A percentile compares a stretch with the other conserved stretches of the same genome.
phyloP scores from a whole-genome alignment of 1,140 invertebrate species.

The Himalopsyche phryganea region DNA sequence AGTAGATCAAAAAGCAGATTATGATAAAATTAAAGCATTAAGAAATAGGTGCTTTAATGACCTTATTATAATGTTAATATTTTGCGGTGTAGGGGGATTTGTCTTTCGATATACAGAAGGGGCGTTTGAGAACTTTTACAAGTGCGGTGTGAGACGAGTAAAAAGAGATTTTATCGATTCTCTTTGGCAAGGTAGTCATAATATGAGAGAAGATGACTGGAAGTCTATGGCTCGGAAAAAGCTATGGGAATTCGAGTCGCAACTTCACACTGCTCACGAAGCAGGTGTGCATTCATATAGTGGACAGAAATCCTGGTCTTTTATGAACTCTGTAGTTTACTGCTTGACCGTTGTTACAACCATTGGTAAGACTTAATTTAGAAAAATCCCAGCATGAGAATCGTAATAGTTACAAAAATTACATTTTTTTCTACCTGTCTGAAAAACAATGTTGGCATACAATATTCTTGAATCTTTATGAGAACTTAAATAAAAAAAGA shows the following conservation, averaged over 20 bases:
- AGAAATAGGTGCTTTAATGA: conserved; percentile 66
- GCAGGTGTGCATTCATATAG: conserved; percentile 76
- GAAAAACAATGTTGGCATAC: too few species aligned
- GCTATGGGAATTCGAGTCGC: conserved; percentile 81
- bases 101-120: conserved; percentile 77
- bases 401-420: too few species aligned
- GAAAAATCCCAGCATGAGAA: neutral
- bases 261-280: conserved; percentile 78
- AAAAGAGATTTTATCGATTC: conserved; percentile 81
- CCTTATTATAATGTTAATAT: conserved; percentile 62
- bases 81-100: conserved; percentile 74
- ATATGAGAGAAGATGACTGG: conserved; percentile 82
- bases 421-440: too few species aligned
- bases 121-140: conserved; percentile 78
- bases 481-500: too few species aligned
- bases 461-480: too few species aligned
- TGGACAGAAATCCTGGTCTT: conserved; percentile 84
- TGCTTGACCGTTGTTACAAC: conserved; percentile 89
- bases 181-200: conserved; percentile 75
- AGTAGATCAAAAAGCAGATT: conserved; percentile 56
- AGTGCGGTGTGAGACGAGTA: conserved; percentile 81
- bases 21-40: conserved; percentile 52
- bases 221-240: conserved; percentile 76
- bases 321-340: conserved; percentile 89
- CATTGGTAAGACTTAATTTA: conserved; percentile 70